phyloP scores from a whole-genome alignment of 2,113 vertebrate species.

The Peromyscus polionotus region DNA sequence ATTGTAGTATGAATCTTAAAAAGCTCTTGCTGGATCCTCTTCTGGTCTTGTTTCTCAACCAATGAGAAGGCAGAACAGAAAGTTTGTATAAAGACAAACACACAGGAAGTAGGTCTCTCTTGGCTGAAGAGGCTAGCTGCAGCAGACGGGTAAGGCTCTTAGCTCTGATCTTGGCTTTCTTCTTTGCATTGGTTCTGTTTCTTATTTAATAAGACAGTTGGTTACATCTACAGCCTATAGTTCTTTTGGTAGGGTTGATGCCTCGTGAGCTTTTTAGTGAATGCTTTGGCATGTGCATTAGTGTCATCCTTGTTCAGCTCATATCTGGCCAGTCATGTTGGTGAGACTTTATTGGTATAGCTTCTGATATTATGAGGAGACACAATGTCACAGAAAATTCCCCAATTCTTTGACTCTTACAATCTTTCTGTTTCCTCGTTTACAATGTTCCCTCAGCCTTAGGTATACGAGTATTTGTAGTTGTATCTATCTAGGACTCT shows the following conservation, averaged over 20 bases:
- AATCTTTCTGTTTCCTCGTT: background rate
- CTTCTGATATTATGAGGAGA: background rate
- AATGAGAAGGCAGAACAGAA: too few relatives aligned
- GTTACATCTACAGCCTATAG: background rate
- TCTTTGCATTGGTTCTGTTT: too few relatives aligned
- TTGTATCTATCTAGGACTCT: background rate
- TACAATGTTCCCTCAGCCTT: background rate
- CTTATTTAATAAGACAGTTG: too few relatives aligned
- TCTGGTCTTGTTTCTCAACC: too few relatives aligned
- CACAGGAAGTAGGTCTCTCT: too few relatives aligned
- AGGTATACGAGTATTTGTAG: background rate
- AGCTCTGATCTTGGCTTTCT: too few relatives aligned
- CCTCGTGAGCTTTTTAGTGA: background rate
- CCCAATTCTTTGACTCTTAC: background rate
- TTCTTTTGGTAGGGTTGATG: background rate
- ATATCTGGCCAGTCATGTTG: background rate
- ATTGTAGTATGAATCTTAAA: too few relatives aligned
- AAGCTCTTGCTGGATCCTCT: too few relatives aligned
- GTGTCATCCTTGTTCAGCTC: background rate
- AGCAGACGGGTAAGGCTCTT: too few relatives aligned
- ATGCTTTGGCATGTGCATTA: background rate
- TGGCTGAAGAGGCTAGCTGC: too few relatives aligned
- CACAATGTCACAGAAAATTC: background rate
- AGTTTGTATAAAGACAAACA: too few relatives aligned
- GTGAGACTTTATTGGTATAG: background rate